phyloP scores from a whole-genome alignment of 2,113 vertebrate genomes.

The Chiloscyllium plagiosum region DNA sequence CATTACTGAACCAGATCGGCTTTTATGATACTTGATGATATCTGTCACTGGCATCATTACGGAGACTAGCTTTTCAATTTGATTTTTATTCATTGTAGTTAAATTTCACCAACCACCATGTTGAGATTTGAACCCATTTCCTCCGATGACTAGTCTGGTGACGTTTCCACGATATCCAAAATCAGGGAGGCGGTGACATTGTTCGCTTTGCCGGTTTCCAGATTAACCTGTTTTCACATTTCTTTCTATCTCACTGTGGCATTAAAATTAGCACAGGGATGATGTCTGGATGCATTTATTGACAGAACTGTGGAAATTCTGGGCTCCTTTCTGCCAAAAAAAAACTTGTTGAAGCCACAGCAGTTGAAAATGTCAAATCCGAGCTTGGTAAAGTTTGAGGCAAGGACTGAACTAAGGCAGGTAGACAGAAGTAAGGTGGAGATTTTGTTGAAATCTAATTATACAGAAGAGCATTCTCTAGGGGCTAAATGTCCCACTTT shows the following conservation, averaged over 20 bases:
- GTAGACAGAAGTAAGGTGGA: neutral
- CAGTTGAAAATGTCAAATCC: neutral
- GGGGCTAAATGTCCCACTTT: neutral
- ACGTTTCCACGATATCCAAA: no score
- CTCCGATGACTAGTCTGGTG: no score
- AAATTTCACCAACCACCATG: no score
- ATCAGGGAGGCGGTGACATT: no score
- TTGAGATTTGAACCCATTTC: no score
- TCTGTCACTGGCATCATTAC: no score
- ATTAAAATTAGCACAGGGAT: neutral
- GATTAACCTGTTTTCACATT: neutral
- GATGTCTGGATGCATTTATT: neutral
- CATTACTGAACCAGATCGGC: no score
- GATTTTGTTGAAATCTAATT: neutral
- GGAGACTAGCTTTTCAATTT: no score
- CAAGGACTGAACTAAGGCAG: neutral
- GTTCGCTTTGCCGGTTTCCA: neutral
- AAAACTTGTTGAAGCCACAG: neutral
- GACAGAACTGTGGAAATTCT: neutral
- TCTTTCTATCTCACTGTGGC: neutral
- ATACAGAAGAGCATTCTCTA: neutral
- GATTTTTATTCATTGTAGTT: no score
- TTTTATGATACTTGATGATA: no score
- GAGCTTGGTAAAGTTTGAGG: neutral
- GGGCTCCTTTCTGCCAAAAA: neutral